Evolutionary conservation across 2,797 vertebrate genomes (phyloP).

Genomic region (Hypotaenidia okinawae): DNA sequence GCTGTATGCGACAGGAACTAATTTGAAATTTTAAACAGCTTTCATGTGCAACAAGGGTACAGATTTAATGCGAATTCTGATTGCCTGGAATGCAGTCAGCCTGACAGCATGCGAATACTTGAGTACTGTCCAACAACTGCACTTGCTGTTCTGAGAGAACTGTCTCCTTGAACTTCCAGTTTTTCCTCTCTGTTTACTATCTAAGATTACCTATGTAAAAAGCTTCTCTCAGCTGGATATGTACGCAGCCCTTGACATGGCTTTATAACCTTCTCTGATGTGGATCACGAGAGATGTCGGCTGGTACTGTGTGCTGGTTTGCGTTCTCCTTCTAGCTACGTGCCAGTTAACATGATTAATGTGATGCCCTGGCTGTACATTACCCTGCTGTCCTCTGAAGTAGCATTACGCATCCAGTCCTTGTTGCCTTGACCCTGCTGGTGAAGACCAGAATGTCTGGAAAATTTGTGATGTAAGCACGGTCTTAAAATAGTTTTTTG

Average conservation of each 20-base stretch:
- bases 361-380: not conserved
- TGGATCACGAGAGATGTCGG: not conserved
- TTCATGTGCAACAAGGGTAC: not conserved
- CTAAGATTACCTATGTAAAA: not conserved
- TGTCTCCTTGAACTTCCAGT: not conserved
- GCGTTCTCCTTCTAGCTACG: not conserved
- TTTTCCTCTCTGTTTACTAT: not conserved
- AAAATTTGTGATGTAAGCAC: not conserved
- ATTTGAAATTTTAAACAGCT: conserved; percentile 17
- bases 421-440: not conserved
- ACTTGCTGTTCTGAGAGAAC: conserved; percentile 20
- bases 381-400: not conserved
- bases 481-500: not conserved
- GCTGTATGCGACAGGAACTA: not conserved
- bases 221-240: not conserved
- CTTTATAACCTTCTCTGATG: not conserved
- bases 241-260: not conserved
- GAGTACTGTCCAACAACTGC: conserved; percentile 40
- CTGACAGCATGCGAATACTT: conserved; percentile 51
- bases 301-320: not conserved
- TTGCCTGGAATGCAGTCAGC: conserved; percentile 63
- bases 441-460: not conserved
- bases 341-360: conserved; percentile 10
- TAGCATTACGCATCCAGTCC: not conserved
- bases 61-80: conserved; percentile 51